These are phyloP conservation scores for Picus viridis DNA, from an alignment of 2,797 vertebrate species.

Conservation along the genomic window DNA sequence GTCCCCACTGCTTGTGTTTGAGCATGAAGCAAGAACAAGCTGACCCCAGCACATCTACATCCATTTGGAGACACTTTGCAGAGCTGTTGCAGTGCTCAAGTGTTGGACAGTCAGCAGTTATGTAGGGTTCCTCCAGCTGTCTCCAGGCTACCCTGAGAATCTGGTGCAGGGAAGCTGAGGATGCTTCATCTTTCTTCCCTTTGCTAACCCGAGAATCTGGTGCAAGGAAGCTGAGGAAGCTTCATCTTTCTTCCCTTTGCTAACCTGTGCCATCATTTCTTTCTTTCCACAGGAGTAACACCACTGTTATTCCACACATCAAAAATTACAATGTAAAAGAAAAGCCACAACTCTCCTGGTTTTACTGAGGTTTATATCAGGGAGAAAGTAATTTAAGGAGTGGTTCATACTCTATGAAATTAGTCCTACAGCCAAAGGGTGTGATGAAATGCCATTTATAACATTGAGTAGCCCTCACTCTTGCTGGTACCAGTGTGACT, in stretches of 20 bases:
- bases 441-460: background rate
- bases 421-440: background rate
- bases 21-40: background rate
- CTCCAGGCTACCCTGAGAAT: background rate
- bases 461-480: background rate
- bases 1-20: no score
- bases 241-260: rapidly evolving
- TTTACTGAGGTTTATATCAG: background rate
- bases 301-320: background rate
- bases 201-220: background rate
- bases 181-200: background rate
- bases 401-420: background rate
- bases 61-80: background rate
- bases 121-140: background rate
- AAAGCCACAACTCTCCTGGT: background rate
- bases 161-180: background rate
- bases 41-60: background rate
- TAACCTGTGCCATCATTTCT: rapidly evolving
- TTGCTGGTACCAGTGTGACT: background rate
- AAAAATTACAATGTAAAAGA: background rate
- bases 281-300: background rate
- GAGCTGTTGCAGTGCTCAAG: background rate
- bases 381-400: background rate
- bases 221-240: background rate
- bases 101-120: background rate